Percentiles rank a stretch among this genome's conserved stretches.
These are phyloP conservation scores for Drosophila niveifrons DNA, from an alignment of 2,888 invertebrate species.

Conservation along the genomic window DNA sequence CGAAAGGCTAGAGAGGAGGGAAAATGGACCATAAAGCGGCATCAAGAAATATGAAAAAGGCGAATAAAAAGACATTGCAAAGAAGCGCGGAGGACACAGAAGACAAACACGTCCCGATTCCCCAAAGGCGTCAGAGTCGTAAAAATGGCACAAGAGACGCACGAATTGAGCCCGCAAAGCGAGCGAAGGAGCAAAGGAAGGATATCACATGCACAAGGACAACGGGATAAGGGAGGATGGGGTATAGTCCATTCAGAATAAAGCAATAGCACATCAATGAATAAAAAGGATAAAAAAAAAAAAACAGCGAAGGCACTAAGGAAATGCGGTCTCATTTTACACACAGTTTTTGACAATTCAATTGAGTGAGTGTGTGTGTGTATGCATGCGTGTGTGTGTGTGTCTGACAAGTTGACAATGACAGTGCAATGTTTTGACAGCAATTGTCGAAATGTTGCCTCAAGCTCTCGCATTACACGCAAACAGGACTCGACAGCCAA, in stretches of 20 bases:
- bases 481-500: conserved; percentile 11
- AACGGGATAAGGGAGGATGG: neutral
- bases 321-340: conserved; percentile 73
- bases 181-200: neutral
- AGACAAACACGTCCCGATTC: conserved; percentile 32
- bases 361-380: conserved; percentile 32
- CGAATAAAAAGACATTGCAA: conserved; percentile 23
- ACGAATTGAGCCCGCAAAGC: conserved; percentile 60
- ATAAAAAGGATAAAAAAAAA: conserved; percentile 36
- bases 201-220: conserved; percentile 17
- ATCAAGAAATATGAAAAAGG: conserved; percentile 54
- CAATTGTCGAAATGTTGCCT: conserved; percentile 73
- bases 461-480: conserved; percentile 33
- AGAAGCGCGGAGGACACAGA: conserved; percentile 7
- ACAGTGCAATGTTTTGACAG: conserved; percentile 77
- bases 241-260: conserved; percentile 53
- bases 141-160: conserved; percentile 70
- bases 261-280: conserved; percentile 54
- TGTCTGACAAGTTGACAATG: conserved; percentile 64
- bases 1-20: conserved; percentile 11
- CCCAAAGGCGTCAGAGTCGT: conserved; percentile 66
- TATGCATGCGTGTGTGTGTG: conserved; percentile 22
- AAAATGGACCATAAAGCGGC: conserved; percentile 56
- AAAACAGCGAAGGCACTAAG: conserved; percentile 39
- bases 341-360: conserved; percentile 54